These are phyloP conservation scores for Forbesichthys agassizii DNA, from an alignment of 2,113 vertebrate species.

Conservation along the genomic window DNA sequence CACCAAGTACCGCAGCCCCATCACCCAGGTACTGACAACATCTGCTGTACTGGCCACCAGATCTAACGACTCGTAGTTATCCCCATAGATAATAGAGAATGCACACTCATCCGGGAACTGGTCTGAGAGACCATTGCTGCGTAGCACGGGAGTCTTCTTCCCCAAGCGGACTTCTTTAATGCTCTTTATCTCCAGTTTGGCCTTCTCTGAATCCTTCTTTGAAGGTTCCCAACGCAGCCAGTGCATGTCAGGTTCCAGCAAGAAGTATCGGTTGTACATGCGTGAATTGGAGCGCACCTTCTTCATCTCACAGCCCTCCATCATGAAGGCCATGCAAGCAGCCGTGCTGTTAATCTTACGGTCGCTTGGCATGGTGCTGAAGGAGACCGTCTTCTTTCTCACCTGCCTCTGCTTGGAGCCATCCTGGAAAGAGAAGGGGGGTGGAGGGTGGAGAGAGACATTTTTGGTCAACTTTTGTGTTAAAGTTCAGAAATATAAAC, in stretches of 20 bases:
- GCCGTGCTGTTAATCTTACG: constrained; percentile 91
- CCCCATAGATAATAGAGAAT: constrained; percentile 93
- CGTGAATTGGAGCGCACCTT: constrained; percentile 93
- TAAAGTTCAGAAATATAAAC: neutral
- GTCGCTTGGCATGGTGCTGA: constrained; percentile 91
- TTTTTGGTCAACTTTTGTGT: constrained; percentile 10
- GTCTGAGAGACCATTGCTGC: constrained; percentile 89
- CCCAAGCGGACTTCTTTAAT: constrained; percentile 90
- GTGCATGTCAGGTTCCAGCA: constrained; percentile 87
- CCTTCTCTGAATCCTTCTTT: constrained; percentile 91
- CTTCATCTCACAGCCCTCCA: constrained; percentile 94
- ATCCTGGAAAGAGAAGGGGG: constrained; percentile 74
- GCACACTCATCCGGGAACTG: constrained; percentile 92
- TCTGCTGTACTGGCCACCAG: constrained; percentile 87
- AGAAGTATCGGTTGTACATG: constrained; percentile 92
- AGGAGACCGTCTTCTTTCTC: constrained; percentile 91
- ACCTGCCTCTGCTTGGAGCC: constrained; percentile 84
- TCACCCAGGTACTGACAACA: constrained; percentile 91
- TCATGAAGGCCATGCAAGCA: constrained; percentile 92
- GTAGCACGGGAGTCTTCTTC: constrained; percentile 88
- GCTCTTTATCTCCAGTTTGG: constrained; percentile 90
- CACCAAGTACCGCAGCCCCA: constrained; percentile 89
- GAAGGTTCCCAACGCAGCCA: constrained; percentile 91
- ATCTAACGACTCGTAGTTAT: constrained; percentile 92
- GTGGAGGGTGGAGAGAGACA: constrained; percentile 11